Conservation (phyloP, 1,140 invertebrate genomes). For the Orchesella cincta region DNA sequence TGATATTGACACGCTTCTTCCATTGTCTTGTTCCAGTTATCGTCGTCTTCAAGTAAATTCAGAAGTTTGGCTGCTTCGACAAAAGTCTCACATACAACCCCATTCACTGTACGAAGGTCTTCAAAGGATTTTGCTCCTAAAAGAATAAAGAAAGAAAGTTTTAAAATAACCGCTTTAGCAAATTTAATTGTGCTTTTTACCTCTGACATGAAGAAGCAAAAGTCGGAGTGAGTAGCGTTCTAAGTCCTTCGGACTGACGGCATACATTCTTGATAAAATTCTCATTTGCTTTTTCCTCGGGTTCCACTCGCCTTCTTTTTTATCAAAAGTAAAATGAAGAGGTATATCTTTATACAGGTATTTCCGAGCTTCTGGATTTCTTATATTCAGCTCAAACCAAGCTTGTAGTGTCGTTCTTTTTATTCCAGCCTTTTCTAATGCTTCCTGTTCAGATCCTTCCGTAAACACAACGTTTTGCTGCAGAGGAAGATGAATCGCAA, state of each 20-base stretch:
- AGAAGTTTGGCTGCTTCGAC: constrained; percentile 41
- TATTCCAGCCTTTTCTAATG: constrained; percentile 43
- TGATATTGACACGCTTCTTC: constrained; percentile 40
- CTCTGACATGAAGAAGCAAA: constrained; percentile 52
- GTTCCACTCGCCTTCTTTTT: constrained; percentile 52
- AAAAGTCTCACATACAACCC: constrained; percentile 32
- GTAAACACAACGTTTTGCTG: constrained; percentile 54
- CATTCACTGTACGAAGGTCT: constrained; percentile 41
- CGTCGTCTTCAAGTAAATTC: constrained; percentile 54
- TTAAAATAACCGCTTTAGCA: not conserved
- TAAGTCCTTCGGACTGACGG: constrained; percentile 46
- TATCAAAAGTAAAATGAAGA: constrained; percentile 53
- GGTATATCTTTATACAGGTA: constrained; percentile 56
- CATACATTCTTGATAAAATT: constrained; percentile 52
- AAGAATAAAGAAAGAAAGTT: not conserved
- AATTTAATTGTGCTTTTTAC: not conserved
- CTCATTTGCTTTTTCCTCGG: constrained; percentile 53
- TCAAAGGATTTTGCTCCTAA: constrained; percentile 41
- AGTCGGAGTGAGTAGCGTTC: constrained; percentile 52
- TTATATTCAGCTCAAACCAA: constrained; percentile 42
- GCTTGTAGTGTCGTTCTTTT: constrained; percentile 40
- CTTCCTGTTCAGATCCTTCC: constrained; percentile 43
- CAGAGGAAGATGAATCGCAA: constrained; percentile 60
- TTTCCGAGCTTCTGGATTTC: constrained; percentile 45
- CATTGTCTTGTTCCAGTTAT: constrained; percentile 52